Percentiles rank a stretch among this genome's conserved stretches.
These are phyloP conservation scores for Pogoniulus pusillus DNA, from an alignment of 2,797 vertebrate species.

Conservation along the genomic window DNA sequence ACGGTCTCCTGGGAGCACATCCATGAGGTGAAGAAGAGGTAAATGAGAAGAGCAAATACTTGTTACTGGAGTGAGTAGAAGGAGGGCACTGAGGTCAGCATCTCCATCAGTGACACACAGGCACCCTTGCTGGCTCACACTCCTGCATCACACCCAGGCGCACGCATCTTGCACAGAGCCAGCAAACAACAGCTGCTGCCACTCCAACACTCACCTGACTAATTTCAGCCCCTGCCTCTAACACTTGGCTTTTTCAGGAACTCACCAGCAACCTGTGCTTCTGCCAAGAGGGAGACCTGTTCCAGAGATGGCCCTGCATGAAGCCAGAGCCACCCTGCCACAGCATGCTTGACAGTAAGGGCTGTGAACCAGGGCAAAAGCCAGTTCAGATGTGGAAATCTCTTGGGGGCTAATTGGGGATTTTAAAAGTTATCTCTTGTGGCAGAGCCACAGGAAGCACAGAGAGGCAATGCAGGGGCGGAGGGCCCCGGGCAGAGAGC, in stretches of 20 bases:
- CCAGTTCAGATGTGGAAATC: neutral
- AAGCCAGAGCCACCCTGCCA: neutral
- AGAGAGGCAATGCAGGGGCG: neutral
- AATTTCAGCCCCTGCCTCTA: neutral
- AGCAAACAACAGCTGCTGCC: neutral
- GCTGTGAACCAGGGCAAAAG: conserved; percentile 44
- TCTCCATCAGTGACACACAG: neutral
- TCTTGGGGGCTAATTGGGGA: neutral
- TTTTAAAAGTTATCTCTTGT: neutral
- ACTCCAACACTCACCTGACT: neutral
- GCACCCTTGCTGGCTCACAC: neutral
- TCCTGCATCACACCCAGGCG: neutral
- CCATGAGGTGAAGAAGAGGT: conserved; percentile 22
- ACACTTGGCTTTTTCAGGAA: neutral
- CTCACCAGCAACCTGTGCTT: neutral
- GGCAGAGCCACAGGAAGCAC: neutral
- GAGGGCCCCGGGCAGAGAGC: neutral
- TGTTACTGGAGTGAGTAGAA: conserved; percentile 20
- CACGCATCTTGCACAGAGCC: neutral
- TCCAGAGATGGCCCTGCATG: neutral
- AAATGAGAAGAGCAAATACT: conserved; percentile 41
- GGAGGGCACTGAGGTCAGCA: neutral
- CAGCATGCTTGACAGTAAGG: neutral
- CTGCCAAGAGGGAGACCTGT: conserved; percentile 3
- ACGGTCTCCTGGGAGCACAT: conserved; percentile 81